A percentile compares a stretch with the other conserved stretches of the same genome.
Conservation (phyloP, 1,140 invertebrate genomes). For the Lordiphosa mommai region DNA sequence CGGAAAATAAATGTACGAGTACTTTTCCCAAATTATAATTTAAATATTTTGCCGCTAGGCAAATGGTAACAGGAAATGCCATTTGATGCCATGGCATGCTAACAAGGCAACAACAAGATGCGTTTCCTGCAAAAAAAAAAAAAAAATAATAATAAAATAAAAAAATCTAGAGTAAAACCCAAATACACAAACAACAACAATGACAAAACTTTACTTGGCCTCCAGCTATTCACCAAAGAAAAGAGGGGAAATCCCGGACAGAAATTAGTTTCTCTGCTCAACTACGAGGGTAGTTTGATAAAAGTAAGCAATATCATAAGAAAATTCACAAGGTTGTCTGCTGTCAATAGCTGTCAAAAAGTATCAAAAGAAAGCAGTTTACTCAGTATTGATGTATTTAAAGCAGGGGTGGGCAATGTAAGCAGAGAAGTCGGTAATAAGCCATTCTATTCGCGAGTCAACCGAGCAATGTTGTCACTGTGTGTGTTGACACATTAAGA, state of each 20-base stretch:
- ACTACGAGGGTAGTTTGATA: not conserved
- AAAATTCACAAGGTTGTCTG: no score
- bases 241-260: constrained; percentile 46
- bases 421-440: no score
- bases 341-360: no score
- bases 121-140: constrained; percentile 13
- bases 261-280: constrained; percentile 64
- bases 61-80: constrained; percentile 56
- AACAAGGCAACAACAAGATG: constrained; percentile 48
- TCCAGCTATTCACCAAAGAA: constrained; percentile 43
- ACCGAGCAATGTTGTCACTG: no score
- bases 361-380: no score
- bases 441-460: no score
- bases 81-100: constrained; percentile 60
- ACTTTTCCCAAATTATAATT: constrained; percentile 53
- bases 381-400: no score
- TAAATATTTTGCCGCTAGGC: constrained; percentile 48
- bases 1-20: constrained; percentile 2
- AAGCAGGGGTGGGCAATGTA: no score
- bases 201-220: constrained; percentile 62
- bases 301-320: no score
- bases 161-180: constrained; percentile 45
- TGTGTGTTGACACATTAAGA: no score
- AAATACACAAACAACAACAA: constrained; percentile 13
- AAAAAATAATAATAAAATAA: constrained; percentile 34